Evolutionary conservation across 2,888 invertebrate species (phyloP), one percentile per base, ranked within the genome.

Genomic region (Fragum whitleyi): DNA sequence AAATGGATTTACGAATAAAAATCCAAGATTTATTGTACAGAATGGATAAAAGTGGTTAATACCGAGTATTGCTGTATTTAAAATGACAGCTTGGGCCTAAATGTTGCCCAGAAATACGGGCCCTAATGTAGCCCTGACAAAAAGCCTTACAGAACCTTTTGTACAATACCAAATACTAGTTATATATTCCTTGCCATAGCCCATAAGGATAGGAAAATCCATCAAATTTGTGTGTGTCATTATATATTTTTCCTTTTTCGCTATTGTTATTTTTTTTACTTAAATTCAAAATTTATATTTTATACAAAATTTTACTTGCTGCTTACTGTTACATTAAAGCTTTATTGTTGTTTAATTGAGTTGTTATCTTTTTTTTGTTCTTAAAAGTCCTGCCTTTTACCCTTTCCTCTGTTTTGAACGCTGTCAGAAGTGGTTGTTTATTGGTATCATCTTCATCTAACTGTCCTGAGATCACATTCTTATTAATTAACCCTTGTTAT

Each of bases 221-320:
- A n/a, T 14, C 47, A 19, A 47, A 19, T 3, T 9, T 14, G 14
- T 47, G 47, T 47, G 47, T 47, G 47, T 47, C 47, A 47, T 47
- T 47, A 47, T 47, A n/a, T 47, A 47, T 47, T 47, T 47, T 47
- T 19, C 3, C 32, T 14, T n/a, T 47, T n/a, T 19, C 3, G 47
- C n/a, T 16, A 9, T 39, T 39, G 39, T n/a, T 47, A 14, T 47
- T 47, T 9, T 47, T 47, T 19, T 47, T 47, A 9, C 14, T 14
- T 2, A 47, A 47, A 47, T 9, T 47, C 14, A 5, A 47, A 47
- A 47, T 9, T 47, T 14, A 9, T 9, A 9, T 47, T 47, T 47
- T n/a, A 47, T 47, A n/a, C 47, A 47, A 47, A 47, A 47, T 47
- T 47, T 47, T 47, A 47, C 47, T 19, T 47, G 47, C 47, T 47